Conservation (phyloP, 2,797 vertebrate species). For the Hephaestus fuliginosus region DNA sequence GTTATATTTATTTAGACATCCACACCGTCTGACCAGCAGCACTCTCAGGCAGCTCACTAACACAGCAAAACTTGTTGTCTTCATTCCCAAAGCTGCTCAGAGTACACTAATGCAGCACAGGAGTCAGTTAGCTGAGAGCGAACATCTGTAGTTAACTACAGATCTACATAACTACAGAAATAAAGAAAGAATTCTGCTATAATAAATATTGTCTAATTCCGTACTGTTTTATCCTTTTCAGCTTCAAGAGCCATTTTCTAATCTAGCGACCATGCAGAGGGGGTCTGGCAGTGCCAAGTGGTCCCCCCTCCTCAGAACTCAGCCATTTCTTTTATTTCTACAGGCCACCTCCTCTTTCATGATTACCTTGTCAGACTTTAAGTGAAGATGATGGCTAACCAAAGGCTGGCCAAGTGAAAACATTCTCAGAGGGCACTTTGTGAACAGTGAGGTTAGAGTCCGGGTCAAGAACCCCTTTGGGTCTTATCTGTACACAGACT, state of each 20-base stretch:
- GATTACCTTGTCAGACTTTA: conserved; percentile 28
- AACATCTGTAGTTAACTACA: not conserved
- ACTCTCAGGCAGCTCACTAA: not conserved
- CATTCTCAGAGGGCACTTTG: conserved; percentile 38
- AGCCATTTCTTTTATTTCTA: not conserved
- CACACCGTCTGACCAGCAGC: conserved; percentile 50
- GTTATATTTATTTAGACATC: conserved; percentile 54
- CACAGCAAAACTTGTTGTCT: conserved; percentile 2
- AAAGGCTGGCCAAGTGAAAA: conserved; percentile 46
- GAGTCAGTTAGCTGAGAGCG: not conserved
- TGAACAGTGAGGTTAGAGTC: conserved; percentile 32
- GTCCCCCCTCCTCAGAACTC: not conserved
- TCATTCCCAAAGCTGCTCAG: not conserved
- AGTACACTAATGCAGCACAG: not conserved
- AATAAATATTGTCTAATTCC: no score
- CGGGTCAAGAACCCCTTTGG: conserved; percentile 40
- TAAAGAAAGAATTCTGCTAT: accelerated
- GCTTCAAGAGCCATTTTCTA: not conserved
- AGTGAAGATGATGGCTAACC: conserved; percentile 37
- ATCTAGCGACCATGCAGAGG: not conserved
- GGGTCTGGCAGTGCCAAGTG: conserved; percentile 1
- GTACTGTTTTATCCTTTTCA: not conserved
- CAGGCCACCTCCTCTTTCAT: conserved; percentile 6
- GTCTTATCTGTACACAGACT: conserved; percentile 33
- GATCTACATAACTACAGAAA: not conserved